These are phyloP conservation scores for Callinectes sapidus DNA, from an alignment of 2,888 invertebrate species.

Conservation along the genomic window DNA sequence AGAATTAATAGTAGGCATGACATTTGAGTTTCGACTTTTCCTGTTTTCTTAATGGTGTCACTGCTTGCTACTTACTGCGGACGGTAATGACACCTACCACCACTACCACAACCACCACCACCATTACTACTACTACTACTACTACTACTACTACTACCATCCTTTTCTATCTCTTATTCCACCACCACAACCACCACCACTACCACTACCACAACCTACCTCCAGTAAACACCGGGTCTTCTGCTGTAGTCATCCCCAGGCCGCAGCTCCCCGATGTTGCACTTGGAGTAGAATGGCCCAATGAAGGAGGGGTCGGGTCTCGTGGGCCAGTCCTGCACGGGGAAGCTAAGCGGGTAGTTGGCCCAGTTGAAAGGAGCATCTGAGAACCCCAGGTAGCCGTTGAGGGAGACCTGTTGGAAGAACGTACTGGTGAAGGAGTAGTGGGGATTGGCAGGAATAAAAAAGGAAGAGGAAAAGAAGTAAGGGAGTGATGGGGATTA, in stretches of 20 bases:
- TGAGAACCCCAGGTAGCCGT: constrained; percentile 91
- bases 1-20: constrained; percentile 8
- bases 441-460: not conserved
- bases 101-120: not conserved
- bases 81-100: not conserved
- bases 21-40: not conserved
- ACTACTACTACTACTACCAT: not conserved
- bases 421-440: not conserved
- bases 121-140: not conserved
- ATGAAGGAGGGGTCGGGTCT: constrained; percentile 94
- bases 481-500: too few species aligned
- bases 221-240: constrained; percentile 88
- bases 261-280: constrained; percentile 82
- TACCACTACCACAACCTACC: constrained; percentile 76
- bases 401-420: constrained; percentile 83
- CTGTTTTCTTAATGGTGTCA: not conserved
- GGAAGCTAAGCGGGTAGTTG: constrained; percentile 90
- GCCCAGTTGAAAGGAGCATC: constrained; percentile 88
- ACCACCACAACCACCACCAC: not conserved
- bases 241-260: constrained; percentile 82
- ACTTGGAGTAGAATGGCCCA: constrained; percentile 93
- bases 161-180: too few species aligned
- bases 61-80: not conserved
- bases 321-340: constrained; percentile 89
- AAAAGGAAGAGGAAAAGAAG: not conserved